Percentiles rank a stretch among this genome's conserved stretches.
Evolutionary conservation across 2,888 invertebrate species (phyloP).

Genomic region (Mechanitis mazaeus): DNA sequence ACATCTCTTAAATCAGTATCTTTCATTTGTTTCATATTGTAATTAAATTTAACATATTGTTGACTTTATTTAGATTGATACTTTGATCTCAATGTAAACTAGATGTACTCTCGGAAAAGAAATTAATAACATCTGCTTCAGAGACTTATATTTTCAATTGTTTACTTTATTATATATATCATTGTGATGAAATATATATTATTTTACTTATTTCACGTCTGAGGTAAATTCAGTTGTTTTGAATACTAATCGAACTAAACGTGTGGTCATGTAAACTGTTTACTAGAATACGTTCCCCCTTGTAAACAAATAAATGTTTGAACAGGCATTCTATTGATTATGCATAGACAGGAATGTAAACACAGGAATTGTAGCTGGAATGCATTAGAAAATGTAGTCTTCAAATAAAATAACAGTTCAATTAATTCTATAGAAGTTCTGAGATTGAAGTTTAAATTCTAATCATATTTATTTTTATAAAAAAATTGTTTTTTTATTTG

Average conservation of each 20-base stretch:
- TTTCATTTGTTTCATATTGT: neutral
- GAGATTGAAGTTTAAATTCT: neutral
- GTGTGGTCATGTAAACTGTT: slow-evolving; percentile 13
- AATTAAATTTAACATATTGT: neutral
- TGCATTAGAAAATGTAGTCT: slow-evolving; percentile 7
- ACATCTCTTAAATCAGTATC: too few species aligned
- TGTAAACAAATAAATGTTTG: slow-evolving; percentile 16
- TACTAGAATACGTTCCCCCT: slow-evolving; percentile 9
- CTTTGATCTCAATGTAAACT: slow-evolving; percentile 2
- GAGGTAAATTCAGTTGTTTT: slow-evolving; percentile 1
- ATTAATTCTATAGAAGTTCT: neutral
- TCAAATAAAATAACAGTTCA: slow-evolving; percentile 5
- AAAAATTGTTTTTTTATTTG: neutral
- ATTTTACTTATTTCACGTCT: neutral
- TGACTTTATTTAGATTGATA: neutral
- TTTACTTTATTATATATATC: neutral
- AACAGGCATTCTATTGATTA: slow-evolving; percentile 13
- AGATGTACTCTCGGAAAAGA: neutral
- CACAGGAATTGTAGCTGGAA: slow-evolving; percentile 6
- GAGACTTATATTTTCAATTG: neutral
- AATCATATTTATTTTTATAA: too few species aligned
- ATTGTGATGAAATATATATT: neutral
- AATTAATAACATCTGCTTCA: neutral
- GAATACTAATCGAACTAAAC: slow-evolving; percentile 4
- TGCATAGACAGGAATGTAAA: slow-evolving; percentile 18